Conservation (phyloP, 1,140 invertebrate genomes). For the Cherax destructor region DNA sequence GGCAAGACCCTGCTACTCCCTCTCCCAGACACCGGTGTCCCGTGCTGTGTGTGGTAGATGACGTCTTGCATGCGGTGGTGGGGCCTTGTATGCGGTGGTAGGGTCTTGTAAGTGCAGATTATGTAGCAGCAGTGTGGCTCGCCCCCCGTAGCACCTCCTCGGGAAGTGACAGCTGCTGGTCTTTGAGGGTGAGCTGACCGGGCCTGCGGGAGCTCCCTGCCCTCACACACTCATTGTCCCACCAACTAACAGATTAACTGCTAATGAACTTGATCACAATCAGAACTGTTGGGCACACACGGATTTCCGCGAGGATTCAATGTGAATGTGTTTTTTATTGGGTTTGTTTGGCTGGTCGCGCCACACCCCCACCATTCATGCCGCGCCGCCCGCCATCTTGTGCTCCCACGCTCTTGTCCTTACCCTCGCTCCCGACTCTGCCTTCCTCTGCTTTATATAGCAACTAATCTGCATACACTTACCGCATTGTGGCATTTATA, state of each 20-base stretch:
- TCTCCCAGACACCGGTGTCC: neutral
- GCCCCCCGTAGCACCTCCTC: conserved; percentile 8
- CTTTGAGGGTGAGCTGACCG: neutral
- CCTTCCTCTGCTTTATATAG: neutral
- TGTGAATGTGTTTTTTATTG: conserved; percentile 61
- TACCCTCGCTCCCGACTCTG: neutral
- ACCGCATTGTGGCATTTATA: no score
- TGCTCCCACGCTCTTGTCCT: conserved; percentile 44
- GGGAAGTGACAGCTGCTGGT: conserved; percentile 35
- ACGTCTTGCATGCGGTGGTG: neutral
- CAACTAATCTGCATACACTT: no score
- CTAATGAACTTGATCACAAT: conserved; percentile 64
- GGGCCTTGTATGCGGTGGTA: neutral
- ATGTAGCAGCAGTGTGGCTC: neutral
- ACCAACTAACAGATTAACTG: conserved; percentile 53
- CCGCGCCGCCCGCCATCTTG: conserved; percentile 58
- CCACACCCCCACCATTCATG: conserved; percentile 38
- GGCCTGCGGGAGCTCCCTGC: conserved; percentile 31
- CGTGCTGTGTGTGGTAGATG: neutral
- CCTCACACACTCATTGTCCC: conserved; percentile 28
- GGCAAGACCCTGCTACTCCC: neutral
- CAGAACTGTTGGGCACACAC: conserved; percentile 62
- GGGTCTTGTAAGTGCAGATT: neutral
- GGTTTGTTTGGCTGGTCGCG: conserved; percentile 48
- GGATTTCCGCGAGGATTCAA: conserved; percentile 61